Evolutionary conservation across 2,888 invertebrate genomes (phyloP), one percentile per base, ranked within the genome.

Genomic region (Pollenia angustigena): DNA sequence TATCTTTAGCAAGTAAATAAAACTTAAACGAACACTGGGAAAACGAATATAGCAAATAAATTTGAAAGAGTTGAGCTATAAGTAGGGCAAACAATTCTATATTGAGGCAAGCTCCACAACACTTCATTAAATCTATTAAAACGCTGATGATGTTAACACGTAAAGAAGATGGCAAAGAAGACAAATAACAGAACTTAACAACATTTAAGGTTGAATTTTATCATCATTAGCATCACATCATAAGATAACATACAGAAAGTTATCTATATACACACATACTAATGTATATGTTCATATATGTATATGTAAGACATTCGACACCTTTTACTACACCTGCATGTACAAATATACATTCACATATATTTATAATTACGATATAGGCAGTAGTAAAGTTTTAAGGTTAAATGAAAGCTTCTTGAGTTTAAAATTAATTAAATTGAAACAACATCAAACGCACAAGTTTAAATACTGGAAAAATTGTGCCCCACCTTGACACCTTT

Each of bases 111-210:
- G 58, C 44, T 62, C 40, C 62, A 75, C 52, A 75, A 75, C 75
- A 75, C 64, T 75, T 75, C 75, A 75, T 75, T 75, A 75, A 75
- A 75, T 42, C 62, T 52, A 75, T 75, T 75, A 62, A 64, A 64
- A 42, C 16, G 18, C 6, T 42, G 9, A 54, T 62, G 10, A 64
- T 62, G 42, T 42, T 71, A 14, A 54, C 32, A 32, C 32, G 32
- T 18, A 32, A 16, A 8, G 32, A 16, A 48, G 23, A n/a, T 66
- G 66, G 14, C 23, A 64, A 14, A 32, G 23, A 68, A 52, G n/a
- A 52, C 32, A n/a, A 40, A n/a, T 60, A 75, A 40, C 23, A 40
- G 18, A 62, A 60, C 60, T 50, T 42, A 75, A 62, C 48, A 75
- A 62, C 52, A 62, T 46, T 12, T 50, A 64, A 62, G 44, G 16